Base-by-base conservation (phyloP, 92 coral and sea anemone genomes). In the Epizoanthus scotinus region DNA sequence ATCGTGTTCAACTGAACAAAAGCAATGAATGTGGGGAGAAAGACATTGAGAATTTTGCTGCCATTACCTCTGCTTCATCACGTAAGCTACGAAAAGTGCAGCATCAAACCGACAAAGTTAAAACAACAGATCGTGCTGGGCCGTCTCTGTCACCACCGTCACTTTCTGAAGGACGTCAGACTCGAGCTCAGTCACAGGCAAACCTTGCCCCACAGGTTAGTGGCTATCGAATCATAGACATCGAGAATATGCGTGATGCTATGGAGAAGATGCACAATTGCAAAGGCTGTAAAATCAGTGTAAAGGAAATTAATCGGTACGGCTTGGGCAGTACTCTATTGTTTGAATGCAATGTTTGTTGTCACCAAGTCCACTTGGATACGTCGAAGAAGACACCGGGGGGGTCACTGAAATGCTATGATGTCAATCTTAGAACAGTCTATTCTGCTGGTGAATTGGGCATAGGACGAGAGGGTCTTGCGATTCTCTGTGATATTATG, bases 391-490 rank as follows among this genome's bases (percentile, higher is more conserved):
- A 70, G 38, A 28, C 28, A 67, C 73, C 73, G 38, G 63, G 60
- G 20, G 63, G 60, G 25, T 42, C 71, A 47, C 62, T 62, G 61
- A 69, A 64, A 31, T 80, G 75, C 53, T 67, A 66, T 53, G 87
- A 83, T 73, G 78, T 83, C 54, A 83, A 83, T 65, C 57, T 75
- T 62, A 29, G 87, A 12, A 42, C 79, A 12, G 82, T 84, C 19
- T 84, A 74, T 84, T 62, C 77, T 40, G 87, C 87, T 42, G 69
- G 82, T 8, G 87, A 84, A 58, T 47, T 71, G 22, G 82, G 82
- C 54, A 84, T 84, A 52, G 87, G 82, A 59, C 78, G 82, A 66
- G 82, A 84, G 49, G 87, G 82, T 24, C 60, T 84, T 60, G 75
- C 87, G 69, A 84, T 71, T 26, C 70, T 84, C 6, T 74, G 87